Evolutionary conservation across 1,140 invertebrate genomes (phyloP).

Genomic region (Agrypnia vestita): DNA sequence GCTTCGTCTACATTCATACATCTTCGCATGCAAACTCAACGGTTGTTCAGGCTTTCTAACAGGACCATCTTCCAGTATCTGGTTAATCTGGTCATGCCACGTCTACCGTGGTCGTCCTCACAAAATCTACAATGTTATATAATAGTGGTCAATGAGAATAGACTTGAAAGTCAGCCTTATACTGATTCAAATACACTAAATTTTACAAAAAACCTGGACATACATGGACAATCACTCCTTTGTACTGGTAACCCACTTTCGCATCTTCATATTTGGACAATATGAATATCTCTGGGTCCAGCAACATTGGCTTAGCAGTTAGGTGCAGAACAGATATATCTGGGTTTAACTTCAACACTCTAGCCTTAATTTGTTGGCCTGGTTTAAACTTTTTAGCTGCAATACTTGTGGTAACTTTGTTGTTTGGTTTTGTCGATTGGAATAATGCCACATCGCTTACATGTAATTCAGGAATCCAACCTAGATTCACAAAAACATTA

Average conservation of each 20-base stretch:
- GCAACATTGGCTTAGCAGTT: constrained; percentile 75
- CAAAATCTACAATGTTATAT: not conserved
- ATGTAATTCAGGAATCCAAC: constrained; percentile 61
- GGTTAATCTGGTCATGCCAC: not conserved
- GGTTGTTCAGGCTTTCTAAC: not conserved
- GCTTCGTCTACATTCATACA: too few relatives aligned
- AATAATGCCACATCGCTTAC: constrained; percentile 61
- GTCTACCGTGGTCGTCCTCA: not conserved
- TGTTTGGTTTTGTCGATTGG: constrained; percentile 60
- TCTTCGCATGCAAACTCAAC: too few relatives aligned
- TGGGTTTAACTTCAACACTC: constrained; percentile 70
- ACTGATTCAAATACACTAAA: too few relatives aligned
- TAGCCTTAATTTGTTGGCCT: constrained; percentile 70
- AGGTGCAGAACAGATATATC: constrained; percentile 68
- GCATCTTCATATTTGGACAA: constrained; percentile 71
- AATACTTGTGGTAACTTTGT: constrained; percentile 61
- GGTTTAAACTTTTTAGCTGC: constrained; percentile 66
- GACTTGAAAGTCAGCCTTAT: not conserved
- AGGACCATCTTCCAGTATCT: not conserved
- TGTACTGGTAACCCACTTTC: constrained; percentile 70
- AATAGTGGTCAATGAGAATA: not conserved
- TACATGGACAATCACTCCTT: constrained; percentile 73
- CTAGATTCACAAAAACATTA: constrained; percentile 35
- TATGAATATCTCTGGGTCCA: constrained; percentile 70
- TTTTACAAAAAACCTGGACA: constrained; percentile 43